phyloP scores from a whole-genome alignment of 2,888 invertebrate genomes.

The Sphaeridia pumilis region DNA sequence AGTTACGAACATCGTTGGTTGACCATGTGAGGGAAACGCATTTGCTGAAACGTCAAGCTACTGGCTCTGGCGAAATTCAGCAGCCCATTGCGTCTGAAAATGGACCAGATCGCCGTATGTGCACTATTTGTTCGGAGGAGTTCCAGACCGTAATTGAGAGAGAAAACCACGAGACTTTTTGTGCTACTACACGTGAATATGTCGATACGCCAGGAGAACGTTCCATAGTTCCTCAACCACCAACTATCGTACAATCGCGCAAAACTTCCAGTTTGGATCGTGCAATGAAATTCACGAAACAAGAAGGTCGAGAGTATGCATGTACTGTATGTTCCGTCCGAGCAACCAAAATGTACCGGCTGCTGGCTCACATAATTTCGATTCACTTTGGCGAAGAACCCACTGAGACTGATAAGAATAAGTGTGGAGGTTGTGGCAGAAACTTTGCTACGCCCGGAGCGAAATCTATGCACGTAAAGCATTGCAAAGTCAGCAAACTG shows the following conservation, averaged over 20 bases:
- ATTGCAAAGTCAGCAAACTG: neutral
- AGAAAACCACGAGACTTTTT: slow-evolving; percentile 4
- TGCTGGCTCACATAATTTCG: slow-evolving; percentile 1
- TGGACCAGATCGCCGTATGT: neutral
- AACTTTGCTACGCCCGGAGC: neutral
- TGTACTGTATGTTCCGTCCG: slow-evolving; percentile 11
- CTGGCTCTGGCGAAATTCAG: neutral
- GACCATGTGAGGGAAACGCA: slow-evolving; percentile 11
- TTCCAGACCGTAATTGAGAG: neutral
- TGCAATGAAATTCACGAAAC: neutral
- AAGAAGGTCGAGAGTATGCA: neutral
- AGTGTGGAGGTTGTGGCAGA: slow-evolving; percentile 1
- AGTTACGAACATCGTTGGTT: slow-evolving; percentile 8
- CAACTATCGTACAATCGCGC: neutral
- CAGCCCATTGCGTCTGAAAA: too few relatives aligned
- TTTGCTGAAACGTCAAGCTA: neutral
- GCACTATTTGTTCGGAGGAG: slow-evolving; percentile 3
- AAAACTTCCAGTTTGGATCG: neutral
- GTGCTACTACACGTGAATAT: neutral
- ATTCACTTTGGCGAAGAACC: slow-evolving; percentile 9
- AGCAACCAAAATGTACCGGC: neutral
- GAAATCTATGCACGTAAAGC: neutral
- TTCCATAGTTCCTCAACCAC: neutral
- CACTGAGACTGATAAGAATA: neutral
- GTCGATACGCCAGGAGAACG: neutral